These are phyloP conservation scores for Amblyteles armatorius DNA, from an alignment of 2,888 invertebrate species.

Conservation along the genomic window DNA sequence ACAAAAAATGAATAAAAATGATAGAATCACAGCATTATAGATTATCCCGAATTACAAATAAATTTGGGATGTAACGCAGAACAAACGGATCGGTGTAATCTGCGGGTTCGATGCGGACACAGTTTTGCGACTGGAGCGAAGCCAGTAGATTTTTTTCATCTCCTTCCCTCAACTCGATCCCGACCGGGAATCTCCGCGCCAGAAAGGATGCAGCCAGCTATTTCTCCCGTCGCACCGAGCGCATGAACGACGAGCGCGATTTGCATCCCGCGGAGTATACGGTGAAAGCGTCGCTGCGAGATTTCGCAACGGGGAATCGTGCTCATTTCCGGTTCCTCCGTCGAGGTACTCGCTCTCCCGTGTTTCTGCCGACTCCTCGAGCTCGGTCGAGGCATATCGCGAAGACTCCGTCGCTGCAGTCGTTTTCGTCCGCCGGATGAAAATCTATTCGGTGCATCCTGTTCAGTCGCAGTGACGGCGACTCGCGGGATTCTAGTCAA, in stretches of 20 bases:
- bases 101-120: slow-evolving; percentile 1
- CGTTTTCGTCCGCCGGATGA: not conserved
- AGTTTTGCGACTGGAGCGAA: slow-evolving; percentile 44
- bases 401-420: not conserved
- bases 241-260: slow-evolving; percentile 47
- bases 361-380: not conserved
- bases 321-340: slow-evolving; percentile 56
- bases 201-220: slow-evolving; percentile 56
- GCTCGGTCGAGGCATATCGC: not conserved
- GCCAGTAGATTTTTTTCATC: slow-evolving; percentile 51
- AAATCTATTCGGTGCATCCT: slow-evolving; percentile 32
- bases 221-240: slow-evolving; percentile 47
- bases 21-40: not conserved
- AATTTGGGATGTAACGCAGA: not conserved
- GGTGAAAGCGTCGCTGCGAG: slow-evolving; percentile 38
- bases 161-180: slow-evolving; percentile 14
- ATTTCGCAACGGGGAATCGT: slow-evolving; percentile 47
- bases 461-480: not conserved
- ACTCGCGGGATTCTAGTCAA: slow-evolving; percentile 43
- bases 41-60: not conserved
- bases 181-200: slow-evolving; percentile 55
- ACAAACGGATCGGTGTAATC: slow-evolving; percentile 42
- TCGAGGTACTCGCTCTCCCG: not conserved
- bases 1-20: too few species aligned
- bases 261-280: slow-evolving; percentile 46